Evolutionary conservation across 1,140 invertebrate genomes (phyloP).

Genomic region (Drosophila gunungcola): DNA sequence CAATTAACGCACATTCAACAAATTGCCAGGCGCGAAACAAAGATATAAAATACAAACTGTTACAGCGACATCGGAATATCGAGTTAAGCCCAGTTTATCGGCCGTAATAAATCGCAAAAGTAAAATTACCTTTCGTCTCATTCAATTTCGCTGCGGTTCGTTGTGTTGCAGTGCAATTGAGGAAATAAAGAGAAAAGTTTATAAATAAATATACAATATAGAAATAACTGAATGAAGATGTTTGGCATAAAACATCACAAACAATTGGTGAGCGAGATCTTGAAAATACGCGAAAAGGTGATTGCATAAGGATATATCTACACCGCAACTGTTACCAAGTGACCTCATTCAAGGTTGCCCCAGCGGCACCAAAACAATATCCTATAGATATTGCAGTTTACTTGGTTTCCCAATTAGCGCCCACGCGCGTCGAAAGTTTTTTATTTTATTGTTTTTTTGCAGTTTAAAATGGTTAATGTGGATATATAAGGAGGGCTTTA

Average conservation of each 20-base stretch:
- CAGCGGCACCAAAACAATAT: conserved; percentile 4
- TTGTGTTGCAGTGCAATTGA: conserved; percentile 32
- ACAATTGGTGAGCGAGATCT: conserved; percentile 63
- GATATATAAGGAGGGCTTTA: conserved; percentile 26
- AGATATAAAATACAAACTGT: conserved; percentile 1
- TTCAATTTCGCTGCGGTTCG: conserved; percentile 13
- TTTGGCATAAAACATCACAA: conserved; percentile 71
- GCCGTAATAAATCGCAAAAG: conserved; percentile 8
- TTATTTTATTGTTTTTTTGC: conserved; percentile 22
- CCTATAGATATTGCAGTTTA: conserved; percentile 33
- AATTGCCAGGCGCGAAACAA: conserved; percentile 30
- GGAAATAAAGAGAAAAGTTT: conserved; percentile 36
- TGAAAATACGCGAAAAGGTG: conserved; percentile 55
- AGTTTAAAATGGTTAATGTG: conserved; percentile 22
- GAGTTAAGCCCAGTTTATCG: conserved; percentile 3
- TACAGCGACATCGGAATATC: conserved; percentile 4
- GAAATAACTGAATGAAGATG: conserved; percentile 70
- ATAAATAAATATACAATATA: conserved; percentile 49
- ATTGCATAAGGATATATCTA: conserved; percentile 67
- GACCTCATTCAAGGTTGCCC: conserved; percentile 68
- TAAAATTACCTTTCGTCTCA: conserved; percentile 1
- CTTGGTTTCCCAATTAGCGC: conserved; percentile 55
- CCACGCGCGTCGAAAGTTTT: conserved; percentile 33
- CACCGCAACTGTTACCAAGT: conserved; percentile 49
- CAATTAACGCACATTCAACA: conserved; percentile 77